Evolutionary conservation across 2,797 vertebrate genomes (phyloP).

Genomic region (Cyprinella venusta): DNA sequence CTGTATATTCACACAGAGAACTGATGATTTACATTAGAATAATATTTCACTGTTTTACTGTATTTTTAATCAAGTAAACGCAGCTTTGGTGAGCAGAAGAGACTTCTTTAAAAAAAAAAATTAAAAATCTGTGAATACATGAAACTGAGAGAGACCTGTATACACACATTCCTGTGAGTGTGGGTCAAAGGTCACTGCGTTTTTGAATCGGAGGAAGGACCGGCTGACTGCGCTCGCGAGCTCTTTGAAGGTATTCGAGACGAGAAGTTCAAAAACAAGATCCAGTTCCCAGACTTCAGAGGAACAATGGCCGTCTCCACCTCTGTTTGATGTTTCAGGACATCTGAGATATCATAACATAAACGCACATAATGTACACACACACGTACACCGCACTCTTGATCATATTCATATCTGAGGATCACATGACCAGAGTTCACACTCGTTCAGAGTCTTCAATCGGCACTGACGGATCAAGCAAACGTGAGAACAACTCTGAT

Average conservation of each 20-base stretch:
- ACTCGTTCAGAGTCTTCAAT: too few species aligned
- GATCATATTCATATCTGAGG: too few species aligned
- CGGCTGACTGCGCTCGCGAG: not conserved
- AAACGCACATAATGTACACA: not conserved
- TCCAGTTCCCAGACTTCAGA: constrained; percentile 29
- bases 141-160: too few species aligned
- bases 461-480: not conserved
- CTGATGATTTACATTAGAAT: too few species aligned
- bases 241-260: not conserved
- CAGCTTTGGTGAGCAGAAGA: too few species aligned
- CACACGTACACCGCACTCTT: not conserved
- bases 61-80: too few species aligned
- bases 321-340: not conserved
- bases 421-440: not conserved
- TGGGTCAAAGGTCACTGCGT: not conserved
- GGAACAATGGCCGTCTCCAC: constrained; percentile 36
- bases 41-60: too few species aligned
- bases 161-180: not conserved
- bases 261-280: not conserved
- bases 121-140: too few species aligned
- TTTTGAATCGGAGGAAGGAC: constrained; percentile 14
- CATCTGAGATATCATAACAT: constrained; percentile 25
- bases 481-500: not conserved
- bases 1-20: too few species aligned
- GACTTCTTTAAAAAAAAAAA: too few species aligned